Base-by-base conservation (phyloP, 2,113 vertebrate species). In the Clarias gariepinus region DNA sequence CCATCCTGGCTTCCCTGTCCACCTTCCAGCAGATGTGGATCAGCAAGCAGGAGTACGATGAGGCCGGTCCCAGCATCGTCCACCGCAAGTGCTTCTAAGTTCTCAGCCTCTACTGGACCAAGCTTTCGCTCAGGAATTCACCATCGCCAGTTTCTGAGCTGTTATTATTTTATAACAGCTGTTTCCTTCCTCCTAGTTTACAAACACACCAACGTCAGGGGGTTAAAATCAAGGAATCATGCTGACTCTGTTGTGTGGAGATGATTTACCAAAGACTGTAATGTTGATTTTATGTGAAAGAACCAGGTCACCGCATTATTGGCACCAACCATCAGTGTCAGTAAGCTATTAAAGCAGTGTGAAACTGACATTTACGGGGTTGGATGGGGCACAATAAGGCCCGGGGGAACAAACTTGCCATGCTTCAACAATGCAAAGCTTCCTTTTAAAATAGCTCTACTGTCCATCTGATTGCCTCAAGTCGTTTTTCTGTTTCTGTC, bases 1-100 rank as follows among this genome's bases (percentile, higher is more conserved):
- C 97, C 89, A 98, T 99, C 95, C 95, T 99, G 95, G 97, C 97
- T 88, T 99, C 97, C 87, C 96, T 99, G 93, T 99, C 97, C 94
- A 98, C 97, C 95, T 99, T 99, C 96, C 97, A 99, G 94, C 97
- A 98, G 95, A 99, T 99, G 97, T 98, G 97, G 97, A 99, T 99
- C 96, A 98, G 94, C 92, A 99, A 99, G 91, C 97, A 99, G 94
- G 97, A 98, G 88, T 98, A 98, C 2, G 97, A 98, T 21, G 97
- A 98, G 94, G 96, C 97, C 0, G 97, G 97, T 30, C 97, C 97
- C 88, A 97, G 96, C 93, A 99, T 99, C 88, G 97, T 98, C 91
- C 97, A 99, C 95, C 96, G 97, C 92, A 99, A 99, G 94, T 98
- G 97, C 96, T 99, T 99, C 97, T 99, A 97, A 96, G 92, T 83